Base-by-base conservation (phyloP, 2,888 invertebrate genomes). In the Eucera pruinosa region DNA sequence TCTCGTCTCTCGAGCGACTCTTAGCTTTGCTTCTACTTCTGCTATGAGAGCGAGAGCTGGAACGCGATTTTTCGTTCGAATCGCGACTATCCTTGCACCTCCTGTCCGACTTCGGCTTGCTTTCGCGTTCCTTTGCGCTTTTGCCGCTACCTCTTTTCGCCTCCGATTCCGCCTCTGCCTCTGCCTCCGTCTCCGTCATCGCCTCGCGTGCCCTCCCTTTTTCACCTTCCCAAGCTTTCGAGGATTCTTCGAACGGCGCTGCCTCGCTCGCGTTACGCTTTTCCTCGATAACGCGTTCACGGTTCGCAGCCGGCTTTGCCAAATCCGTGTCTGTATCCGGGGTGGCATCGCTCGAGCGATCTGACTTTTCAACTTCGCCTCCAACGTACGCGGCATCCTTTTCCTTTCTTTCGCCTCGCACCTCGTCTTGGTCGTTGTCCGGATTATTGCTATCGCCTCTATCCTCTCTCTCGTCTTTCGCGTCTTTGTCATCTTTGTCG, bases 91-190 rank as follows among this genome's bases (percentile, higher is more conserved):
- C 62, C 54, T 80, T 79, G 41, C 58, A 52, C 3, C 15, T 80
- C 70, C 71, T 82, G 25, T 50, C 79, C 67, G 82, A 80, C 30
- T n/a, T n/a, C n/a, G n/a, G n/a, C n/a, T n/a, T n/a, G n/a, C n/a
- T n/a, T n/a, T n/a, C n/a, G n/a, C n/a, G 4, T 30, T 30, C 30
- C 30, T 30, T 30, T 6, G 0, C n/a, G 54, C 45, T 48, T 45
- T 33, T 58, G n/a, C n/a, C n/a, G n/a, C n/a, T n/a, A n/a, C n/a
- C n/a, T n/a, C n/a, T n/a, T n/a, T n/a, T n/a, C n/a, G n/a, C n/a
- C n/a, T n/a, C n/a, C n/a, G n/a, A n/a, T n/a, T n/a, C n/a, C n/a
- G n/a, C n/a, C n/a, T n/a, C n/a, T n/a, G n/a, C n/a, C n/a, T n/a
- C n/a, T n/a, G n/a, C n/a, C n/a, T n/a, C n/a, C n/a, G n/a, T n/a